A percentile compares a stretch with the other conserved stretches of the same genome.
Conservation (phyloP, 2,888 invertebrate species). For the Cephonodes hylas region DNA sequence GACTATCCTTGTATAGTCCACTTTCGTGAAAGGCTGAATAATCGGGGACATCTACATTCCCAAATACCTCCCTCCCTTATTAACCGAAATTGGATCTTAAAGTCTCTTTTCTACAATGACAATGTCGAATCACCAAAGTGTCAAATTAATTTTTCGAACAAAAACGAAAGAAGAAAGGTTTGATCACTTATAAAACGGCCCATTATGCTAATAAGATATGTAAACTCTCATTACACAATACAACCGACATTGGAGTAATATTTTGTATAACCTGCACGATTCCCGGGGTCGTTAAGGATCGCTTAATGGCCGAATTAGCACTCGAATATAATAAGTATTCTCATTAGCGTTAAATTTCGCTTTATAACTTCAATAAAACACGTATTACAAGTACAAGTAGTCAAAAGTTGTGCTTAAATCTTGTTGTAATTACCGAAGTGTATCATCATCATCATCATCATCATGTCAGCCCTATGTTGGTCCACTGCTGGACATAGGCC, state of each 20-base stretch:
- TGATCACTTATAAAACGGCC: not conserved
- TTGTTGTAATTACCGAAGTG: not conserved
- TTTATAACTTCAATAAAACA: not conserved
- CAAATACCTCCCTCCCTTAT: too few relatives aligned
- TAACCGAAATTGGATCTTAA: too few relatives aligned
- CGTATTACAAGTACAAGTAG: not conserved
- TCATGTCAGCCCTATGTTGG: too few relatives aligned
- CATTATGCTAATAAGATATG: not conserved
- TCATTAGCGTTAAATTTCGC: constrained; percentile 9
- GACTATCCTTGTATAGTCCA: too few relatives aligned
- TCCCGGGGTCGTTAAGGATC: constrained; percentile 33
- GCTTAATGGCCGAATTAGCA: constrained; percentile 31
- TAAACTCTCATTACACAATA: not conserved
- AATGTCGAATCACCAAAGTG: not conserved
- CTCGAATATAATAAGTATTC: constrained; percentile 35
- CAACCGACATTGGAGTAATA: constrained; percentile 6
- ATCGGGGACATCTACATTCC: too few relatives aligned
- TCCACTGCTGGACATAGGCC: too few relatives aligned
- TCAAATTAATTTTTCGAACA: not conserved
- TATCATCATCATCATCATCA: too few relatives aligned
- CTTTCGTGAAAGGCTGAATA: too few relatives aligned
- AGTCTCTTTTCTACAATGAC: too few relatives aligned
- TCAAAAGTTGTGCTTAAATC: not conserved
- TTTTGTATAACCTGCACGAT: constrained; percentile 5
- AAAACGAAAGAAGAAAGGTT: not conserved